Conservation (phyloP, 1,140 invertebrate species). For the Hyles euphorbiae region DNA sequence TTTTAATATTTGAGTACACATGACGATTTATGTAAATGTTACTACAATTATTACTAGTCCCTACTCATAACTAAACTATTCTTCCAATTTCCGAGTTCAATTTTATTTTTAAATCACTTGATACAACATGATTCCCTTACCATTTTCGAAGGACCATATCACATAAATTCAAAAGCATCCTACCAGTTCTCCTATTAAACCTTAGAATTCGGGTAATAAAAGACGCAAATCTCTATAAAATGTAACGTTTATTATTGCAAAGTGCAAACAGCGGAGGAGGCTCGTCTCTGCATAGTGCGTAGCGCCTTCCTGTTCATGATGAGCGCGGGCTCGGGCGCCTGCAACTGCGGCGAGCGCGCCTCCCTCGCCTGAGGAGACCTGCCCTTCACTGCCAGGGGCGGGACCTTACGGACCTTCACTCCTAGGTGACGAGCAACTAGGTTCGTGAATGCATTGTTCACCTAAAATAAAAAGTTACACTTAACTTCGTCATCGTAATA, state of each 20-base stretch:
- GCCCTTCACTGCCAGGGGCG: conserved; percentile 19
- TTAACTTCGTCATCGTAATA: background rate
- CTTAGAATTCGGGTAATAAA: no score
- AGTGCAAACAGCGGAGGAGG: conserved; percentile 61
- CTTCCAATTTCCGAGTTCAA: no score
- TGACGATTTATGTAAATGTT: no score
- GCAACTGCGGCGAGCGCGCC: conserved; percentile 7
- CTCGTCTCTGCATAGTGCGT: conserved; percentile 54
- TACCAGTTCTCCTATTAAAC: no score
- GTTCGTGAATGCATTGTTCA: conserved; percentile 55
- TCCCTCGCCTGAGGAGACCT: conserved; percentile 20
- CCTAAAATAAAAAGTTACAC: conserved; percentile 32
- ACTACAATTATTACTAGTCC: no score
- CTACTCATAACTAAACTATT: no score
- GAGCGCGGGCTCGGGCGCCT: conserved; percentile 31
- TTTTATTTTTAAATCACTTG: no score
- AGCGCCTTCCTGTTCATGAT: conserved; percentile 68
- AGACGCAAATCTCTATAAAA: no score
- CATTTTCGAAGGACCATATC: no score
- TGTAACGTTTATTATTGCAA: conserved; percentile 43
- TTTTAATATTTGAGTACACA: no score
- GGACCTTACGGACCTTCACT: conserved; percentile 29
- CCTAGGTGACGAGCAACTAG: conserved; percentile 54
- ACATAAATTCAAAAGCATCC: no score
- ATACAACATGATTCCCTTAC: no score